Percentiles rank a stretch among this genome's conserved stretches.
These are phyloP conservation scores for Syngnathus scovelli DNA, from an alignment of 2,113 vertebrate species.

Conservation along the genomic window DNA sequence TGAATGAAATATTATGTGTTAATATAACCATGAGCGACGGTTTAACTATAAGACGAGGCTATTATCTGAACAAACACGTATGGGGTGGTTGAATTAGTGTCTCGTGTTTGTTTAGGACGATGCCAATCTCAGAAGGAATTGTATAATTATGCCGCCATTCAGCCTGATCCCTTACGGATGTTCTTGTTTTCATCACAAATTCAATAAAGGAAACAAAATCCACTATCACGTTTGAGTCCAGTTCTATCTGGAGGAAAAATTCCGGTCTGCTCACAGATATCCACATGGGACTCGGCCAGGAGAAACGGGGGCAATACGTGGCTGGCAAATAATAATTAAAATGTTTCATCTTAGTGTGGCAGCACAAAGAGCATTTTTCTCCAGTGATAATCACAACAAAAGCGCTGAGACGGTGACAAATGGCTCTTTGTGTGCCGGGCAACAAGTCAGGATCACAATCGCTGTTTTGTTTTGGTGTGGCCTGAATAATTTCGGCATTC, in stretches of 20 bases:
- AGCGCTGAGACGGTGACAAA: constrained; percentile 41
- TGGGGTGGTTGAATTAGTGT: neutral
- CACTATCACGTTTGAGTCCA: constrained; percentile 10
- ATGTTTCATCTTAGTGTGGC: constrained; percentile 37
- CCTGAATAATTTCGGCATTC: constrained; percentile 6
- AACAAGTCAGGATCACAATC: constrained; percentile 40
- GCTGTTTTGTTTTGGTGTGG: constrained; percentile 17
- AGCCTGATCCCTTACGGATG: neutral
- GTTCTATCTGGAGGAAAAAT: constrained; percentile 20
- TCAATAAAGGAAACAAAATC: neutral
- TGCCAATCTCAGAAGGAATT: neutral
- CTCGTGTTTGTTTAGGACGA: neutral
- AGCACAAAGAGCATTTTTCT: constrained; percentile 14
- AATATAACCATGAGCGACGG: constrained; percentile 10
- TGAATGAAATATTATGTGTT: constrained; percentile 9
- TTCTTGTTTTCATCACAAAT: neutral
- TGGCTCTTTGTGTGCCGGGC: constrained; percentile 48
- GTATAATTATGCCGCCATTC: neutral
- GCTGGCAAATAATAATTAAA: constrained; percentile 58
- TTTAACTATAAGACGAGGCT: constrained; percentile 4
- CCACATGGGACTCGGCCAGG: constrained; percentile 22
- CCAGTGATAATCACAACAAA: constrained; percentile 24
- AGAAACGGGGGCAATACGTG: neutral
- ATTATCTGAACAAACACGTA: neutral
- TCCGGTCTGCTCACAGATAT: constrained; percentile 16